phyloP scores from a whole-genome alignment of 2,888 invertebrate genomes.

The Macaria liturata region DNA sequence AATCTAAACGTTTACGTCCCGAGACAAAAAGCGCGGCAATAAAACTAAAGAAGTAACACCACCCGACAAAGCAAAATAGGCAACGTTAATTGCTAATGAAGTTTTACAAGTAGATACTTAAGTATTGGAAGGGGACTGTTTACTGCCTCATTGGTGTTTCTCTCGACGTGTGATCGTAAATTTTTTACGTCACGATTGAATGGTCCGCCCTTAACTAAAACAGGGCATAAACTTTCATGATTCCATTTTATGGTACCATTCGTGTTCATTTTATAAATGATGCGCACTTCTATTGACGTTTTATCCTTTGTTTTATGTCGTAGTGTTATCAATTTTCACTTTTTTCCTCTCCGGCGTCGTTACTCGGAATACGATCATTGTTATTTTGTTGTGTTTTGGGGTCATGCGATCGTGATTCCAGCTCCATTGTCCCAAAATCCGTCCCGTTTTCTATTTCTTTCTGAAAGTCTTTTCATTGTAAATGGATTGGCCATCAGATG shows the following conservation, averaged over 20 bases:
- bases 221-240: slow-evolving; percentile 80
- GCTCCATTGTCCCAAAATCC: slow-evolving; percentile 25
- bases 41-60: slow-evolving; percentile 41
- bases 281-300: slow-evolving; percentile 56
- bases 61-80: slow-evolving; percentile 46
- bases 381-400: slow-evolving; percentile 18
- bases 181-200: slow-evolving; percentile 79
- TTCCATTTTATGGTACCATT: slow-evolving; percentile 74
- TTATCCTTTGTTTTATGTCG: slow-evolving; percentile 51
- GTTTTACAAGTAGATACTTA: slow-evolving; percentile 69
- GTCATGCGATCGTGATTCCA: slow-evolving; percentile 17
- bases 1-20: slow-evolving; percentile 15
- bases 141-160: slow-evolving; percentile 80
- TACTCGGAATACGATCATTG: slow-evolving; percentile 15
- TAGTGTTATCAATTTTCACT: slow-evolving; percentile 39
- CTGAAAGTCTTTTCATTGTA: slow-evolving; percentile 40
- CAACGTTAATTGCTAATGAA: slow-evolving; percentile 75
- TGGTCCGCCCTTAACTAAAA: slow-evolving; percentile 80
- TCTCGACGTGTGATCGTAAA: slow-evolving; percentile 80
- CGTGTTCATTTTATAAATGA: slow-evolving; percentile 81
- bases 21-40: slow-evolving; percentile 20
- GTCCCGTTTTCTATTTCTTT: slow-evolving; percentile 32
- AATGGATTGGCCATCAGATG: slow-evolving; percentile 42
- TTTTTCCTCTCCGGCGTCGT: slow-evolving; percentile 21
- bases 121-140: slow-evolving; percentile 72